Base-by-base conservation (phyloP, 2,797 vertebrate species). In the Neosalanx taihuensis region DNA sequence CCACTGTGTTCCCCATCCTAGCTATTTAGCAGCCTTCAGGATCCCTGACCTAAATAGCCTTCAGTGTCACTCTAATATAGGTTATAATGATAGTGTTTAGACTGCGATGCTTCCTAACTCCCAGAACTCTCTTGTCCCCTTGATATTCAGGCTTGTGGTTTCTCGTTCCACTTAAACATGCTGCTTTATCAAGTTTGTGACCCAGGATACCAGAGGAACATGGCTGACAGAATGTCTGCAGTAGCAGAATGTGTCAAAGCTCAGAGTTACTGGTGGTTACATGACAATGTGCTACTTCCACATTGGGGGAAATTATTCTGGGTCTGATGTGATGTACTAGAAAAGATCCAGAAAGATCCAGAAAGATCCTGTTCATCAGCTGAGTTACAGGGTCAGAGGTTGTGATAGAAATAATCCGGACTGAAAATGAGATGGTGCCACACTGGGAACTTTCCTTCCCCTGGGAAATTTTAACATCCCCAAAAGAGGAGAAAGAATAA, bases 381-480 rank as follows among this genome's bases (percentile, higher is more conserved):
- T n/a, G 0, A 64, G 9, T 49, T 17, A 6, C 62, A 59, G 60
- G 46, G 17, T 60, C 12, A 53, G 23, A 70, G 63, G 67, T 23
- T 49, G 49, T 64, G 2, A 20, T 68, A 30, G 65, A 41, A 77
- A 72, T n/a, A 26, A 35, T 75, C 57, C 33, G 64, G 77, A 71
- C 41, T 18, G 67, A 51, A 72, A 64, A 79, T 85, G 75, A 76
- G 64, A 37, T 23, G 4, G 41, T 3, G 41, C 7, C n/a, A 58
- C 18, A 58, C 20, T 20, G 56, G 2, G 81, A 64, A 26, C 62
- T 56, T 23, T 58, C 57, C 6, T 26, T 74, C 37, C 20, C 64
- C 4, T n/a, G n/a, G 33, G 76, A 79, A 79, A 81, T 79, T 77
- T 70, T 72, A 72, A 81, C 82, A 74, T 82, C 61, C 66, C 29